Base-by-base conservation (phyloP, 2,113 vertebrate genomes). In the Odontesthes bonariensis region DNA sequence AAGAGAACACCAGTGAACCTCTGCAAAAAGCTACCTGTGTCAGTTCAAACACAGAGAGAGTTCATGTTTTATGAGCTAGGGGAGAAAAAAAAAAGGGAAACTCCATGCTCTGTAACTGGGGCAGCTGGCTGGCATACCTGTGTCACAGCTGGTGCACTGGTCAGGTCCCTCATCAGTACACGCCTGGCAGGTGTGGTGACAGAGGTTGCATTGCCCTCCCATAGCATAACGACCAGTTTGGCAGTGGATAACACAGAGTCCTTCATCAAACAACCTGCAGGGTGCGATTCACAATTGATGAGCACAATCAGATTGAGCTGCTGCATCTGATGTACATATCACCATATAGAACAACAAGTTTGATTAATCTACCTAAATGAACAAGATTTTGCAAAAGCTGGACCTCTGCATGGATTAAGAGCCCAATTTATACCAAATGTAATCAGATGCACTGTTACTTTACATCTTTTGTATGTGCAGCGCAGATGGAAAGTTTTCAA, bases 171-270 rank as follows among this genome's bases (percentile, higher is more conserved):
- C 94, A 57, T 96, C 96, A 27, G 55, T 89, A 84, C 97, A 99
- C n/a, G 93, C 90, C 0, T 88, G 83, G 88, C 98, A 99, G 71
- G 95, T 97, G 74, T 95, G 92, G 83, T 99, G 96, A 90, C 98
- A 99, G 3, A 79, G 86, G 56, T 92, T 92, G 69, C 97, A 99
- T 32, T 94, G 94, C 16, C 89, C 79, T 33, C 91, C 85, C 69
- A 85, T 89, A 60, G 91, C 85, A 71, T 94, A 98, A 86, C 95
- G 96, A 23, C 95, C 92, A 13, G 44, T 69, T 54, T 92, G 88
- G 65, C 98, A 99, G 17, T 35, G 79, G 19, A 90, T 85, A 70
- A 92, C 67, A 54, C 97, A 99, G 20, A 0, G 56, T 1, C 96
- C 96, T 2, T 95, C 84, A 6, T 98, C 93, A 71, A 96, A 95